Percentiles rank a stretch among this genome's conserved stretches.
These are phyloP conservation scores for Eidolon dupreanum DNA, from an alignment of 2,797 vertebrate species.

Conservation along the genomic window DNA sequence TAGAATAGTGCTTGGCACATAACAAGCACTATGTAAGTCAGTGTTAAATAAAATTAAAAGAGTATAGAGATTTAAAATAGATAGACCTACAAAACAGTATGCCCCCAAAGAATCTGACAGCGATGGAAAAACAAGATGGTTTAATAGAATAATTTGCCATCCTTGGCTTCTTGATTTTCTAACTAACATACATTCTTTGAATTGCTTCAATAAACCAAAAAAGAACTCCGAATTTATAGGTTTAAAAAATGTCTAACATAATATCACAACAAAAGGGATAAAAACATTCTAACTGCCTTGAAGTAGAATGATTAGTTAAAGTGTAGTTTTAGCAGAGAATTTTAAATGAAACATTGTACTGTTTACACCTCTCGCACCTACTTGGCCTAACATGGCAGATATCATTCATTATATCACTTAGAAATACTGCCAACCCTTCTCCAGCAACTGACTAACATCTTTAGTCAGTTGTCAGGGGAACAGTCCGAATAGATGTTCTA, in stretches of 20 bases:
- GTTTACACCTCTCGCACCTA: not conserved
- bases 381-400: not conserved
- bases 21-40: not conserved
- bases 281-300: not conserved
- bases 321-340: not conserved
- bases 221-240: not conserved
- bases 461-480: not conserved
- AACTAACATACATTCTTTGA: conserved; percentile 4
- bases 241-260: conserved; percentile 3
- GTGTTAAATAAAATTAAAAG: not conserved
- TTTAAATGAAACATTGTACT: not conserved
- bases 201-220: conserved; percentile 8
- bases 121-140: not conserved
- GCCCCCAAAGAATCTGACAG: not conserved
- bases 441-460: not conserved
- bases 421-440: not conserved
- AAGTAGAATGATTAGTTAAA: not conserved
- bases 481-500: not conserved
- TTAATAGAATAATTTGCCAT: not conserved
- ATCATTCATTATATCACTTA: not conserved
- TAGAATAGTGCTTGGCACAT: not conserved
- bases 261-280: not conserved
- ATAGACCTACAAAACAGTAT: not conserved
- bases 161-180: not conserved
- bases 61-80: not conserved